These are phyloP conservation scores for Pseudorhiza aurosa DNA, from an alignment of 30 jellyfish, hydroid and myxozoan species.

Conservation along the genomic window DNA sequence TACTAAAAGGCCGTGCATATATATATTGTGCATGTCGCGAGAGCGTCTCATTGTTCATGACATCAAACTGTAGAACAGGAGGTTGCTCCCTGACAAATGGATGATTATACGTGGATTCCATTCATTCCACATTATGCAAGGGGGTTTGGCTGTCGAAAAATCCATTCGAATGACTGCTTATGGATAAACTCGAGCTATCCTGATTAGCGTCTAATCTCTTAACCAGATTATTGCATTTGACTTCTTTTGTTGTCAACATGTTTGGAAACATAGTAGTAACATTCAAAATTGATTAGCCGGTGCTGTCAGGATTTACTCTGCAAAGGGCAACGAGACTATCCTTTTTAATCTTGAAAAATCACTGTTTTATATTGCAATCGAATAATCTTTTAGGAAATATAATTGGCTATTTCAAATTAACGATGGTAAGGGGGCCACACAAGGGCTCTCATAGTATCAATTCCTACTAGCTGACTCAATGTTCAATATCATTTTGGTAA, in stretches of 20 bases:
- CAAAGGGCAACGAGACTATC: too few relatives aligned
- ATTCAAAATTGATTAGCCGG: too few relatives aligned
- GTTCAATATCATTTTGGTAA: too few relatives aligned
- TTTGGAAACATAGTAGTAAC: too few relatives aligned
- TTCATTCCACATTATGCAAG: slow-evolving; percentile 31
- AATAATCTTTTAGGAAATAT: too few relatives aligned
- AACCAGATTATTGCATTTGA: not conserved
- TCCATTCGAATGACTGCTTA: not conserved
- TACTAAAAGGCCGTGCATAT: slow-evolving; percentile 1
- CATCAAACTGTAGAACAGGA: slow-evolving; percentile 18
- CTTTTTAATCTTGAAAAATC: too few relatives aligned
- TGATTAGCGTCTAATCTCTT: not conserved
- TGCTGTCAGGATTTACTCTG: too few relatives aligned
- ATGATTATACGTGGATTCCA: slow-evolving; percentile 23
- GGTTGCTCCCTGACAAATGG: slow-evolving; percentile 44
- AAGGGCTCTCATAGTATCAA: too few relatives aligned
- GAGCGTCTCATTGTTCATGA: not conserved
- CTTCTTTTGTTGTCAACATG: not conserved
- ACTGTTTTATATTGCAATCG: too few relatives aligned
- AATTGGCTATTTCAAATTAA: too few relatives aligned
- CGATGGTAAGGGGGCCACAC: too few relatives aligned
- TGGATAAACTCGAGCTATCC: not conserved
- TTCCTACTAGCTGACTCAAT: too few relatives aligned
- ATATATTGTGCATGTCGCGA: slow-evolving; percentile 29
- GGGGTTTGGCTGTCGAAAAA: slow-evolving; percentile 15